A percentile compares a stretch with the other conserved stretches of the same genome.
phyloP scores from a whole-genome alignment of 1,140 invertebrate genomes.

The Araneus ventricosus region DNA sequence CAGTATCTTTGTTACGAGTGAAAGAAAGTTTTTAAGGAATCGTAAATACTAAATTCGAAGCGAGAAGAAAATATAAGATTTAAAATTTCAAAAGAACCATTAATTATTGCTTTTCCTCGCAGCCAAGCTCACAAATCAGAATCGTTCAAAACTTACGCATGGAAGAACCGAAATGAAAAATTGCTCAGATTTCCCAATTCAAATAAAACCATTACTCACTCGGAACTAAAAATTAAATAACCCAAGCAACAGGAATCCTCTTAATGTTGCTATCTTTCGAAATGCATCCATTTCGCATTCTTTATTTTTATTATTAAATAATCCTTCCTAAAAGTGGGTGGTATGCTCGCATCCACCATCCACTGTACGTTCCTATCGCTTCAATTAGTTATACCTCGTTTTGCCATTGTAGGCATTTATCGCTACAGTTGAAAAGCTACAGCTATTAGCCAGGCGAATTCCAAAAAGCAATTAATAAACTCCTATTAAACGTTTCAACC shows the following conservation, averaged over 20 bases:
- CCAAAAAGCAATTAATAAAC: conserved; percentile 66
- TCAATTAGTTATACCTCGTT: conserved; percentile 31
- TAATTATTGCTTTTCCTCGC: not conserved
- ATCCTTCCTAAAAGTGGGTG: not conserved
- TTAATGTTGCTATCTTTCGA: conserved; percentile 18
- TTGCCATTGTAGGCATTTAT: not conserved
- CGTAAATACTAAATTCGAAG: no score
- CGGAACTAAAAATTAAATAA: not conserved
- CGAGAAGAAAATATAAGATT: not conserved
- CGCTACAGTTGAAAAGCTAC: not conserved
- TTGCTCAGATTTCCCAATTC: not conserved
- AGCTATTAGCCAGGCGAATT: conserved; percentile 37
- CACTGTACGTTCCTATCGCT: not conserved
- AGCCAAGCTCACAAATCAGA: not conserved
- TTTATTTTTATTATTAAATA: conserved; percentile 6
- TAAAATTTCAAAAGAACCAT: not conserved
- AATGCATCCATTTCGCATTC: not conserved
- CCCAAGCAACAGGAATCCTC: conserved; percentile 14
- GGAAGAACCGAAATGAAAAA: not conserved
- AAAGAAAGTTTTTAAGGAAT: no score
- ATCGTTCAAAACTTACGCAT: not conserved
- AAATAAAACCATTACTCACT: not conserved
- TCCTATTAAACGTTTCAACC: conserved; percentile 54
- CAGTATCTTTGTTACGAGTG: no score
- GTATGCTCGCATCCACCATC: not conserved